Conservation (phyloP, 1,140 invertebrate genomes). For the Drosophila tani region DNA sequence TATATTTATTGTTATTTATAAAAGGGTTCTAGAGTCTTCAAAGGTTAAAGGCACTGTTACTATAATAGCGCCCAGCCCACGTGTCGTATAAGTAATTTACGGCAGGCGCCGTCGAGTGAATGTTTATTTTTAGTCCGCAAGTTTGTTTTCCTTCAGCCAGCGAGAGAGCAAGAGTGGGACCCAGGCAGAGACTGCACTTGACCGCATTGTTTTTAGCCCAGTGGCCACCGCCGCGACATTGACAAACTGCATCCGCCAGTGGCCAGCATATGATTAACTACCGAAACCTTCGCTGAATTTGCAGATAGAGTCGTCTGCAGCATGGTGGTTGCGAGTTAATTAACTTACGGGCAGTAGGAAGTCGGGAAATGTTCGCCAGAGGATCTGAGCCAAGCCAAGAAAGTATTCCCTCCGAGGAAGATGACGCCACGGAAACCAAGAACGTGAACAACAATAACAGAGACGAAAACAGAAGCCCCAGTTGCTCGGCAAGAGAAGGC, state of each 20-base stretch:
- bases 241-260: slow-evolving; percentile 14
- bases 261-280: slow-evolving; percentile 39
- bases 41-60: background rate
- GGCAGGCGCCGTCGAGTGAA: slow-evolving; percentile 30
- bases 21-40: background rate
- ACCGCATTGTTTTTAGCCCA: slow-evolving; percentile 33
- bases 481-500: background rate
- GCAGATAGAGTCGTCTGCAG: slow-evolving; percentile 52
- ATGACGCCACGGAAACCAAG: slow-evolving; percentile 4
- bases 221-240: slow-evolving; percentile 53
- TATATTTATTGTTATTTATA: background rate
- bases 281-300: slow-evolving; percentile 40
- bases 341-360: slow-evolving; percentile 51
- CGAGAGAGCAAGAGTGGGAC: slow-evolving; percentile 13
- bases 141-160: slow-evolving; percentile 10
- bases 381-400: slow-evolving; percentile 15
- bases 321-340: slow-evolving; percentile 62
- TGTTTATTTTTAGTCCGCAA: slow-evolving; percentile 45
- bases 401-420: background rate
- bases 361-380: slow-evolving; percentile 53
- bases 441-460: slow-evolving; percentile 11
- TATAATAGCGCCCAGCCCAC: slow-evolving; percentile 18
- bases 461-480: slow-evolving; percentile 14
- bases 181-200: slow-evolving; percentile 19
- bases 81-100: slow-evolving; percentile 53